phyloP scores from a whole-genome alignment of 2,797 vertebrate species.

The Vultur gryphus region DNA sequence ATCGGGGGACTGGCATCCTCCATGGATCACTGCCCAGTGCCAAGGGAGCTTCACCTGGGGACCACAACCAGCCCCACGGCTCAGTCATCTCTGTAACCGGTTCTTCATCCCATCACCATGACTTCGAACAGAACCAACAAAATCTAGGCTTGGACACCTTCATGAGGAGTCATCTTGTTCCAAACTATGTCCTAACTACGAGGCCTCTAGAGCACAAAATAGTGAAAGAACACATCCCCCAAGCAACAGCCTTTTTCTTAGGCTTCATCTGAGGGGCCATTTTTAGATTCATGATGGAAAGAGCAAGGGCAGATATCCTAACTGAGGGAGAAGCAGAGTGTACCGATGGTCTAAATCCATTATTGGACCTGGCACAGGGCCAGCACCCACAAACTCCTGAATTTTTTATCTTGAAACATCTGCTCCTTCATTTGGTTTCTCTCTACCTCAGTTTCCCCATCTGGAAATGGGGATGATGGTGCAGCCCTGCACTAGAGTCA shows the following conservation, averaged over 20 bases:
- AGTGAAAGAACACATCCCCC: not conserved
- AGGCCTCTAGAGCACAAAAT: not conserved
- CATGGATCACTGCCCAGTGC: not conserved
- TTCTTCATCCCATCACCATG: not conserved
- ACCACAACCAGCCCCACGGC: not conserved
- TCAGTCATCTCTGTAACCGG: fast-evolving
- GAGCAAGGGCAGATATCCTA: not conserved
- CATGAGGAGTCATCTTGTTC: not conserved
- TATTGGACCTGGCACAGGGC: not conserved
- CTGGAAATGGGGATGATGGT: not conserved
- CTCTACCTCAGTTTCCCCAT: slow-evolving; percentile 22
- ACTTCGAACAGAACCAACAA: not conserved
- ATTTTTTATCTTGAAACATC: not conserved
- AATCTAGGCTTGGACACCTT: not conserved
- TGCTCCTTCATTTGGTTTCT: not conserved
- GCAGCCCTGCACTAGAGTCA: not conserved
- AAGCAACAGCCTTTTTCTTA: not conserved
- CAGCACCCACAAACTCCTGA: not conserved
- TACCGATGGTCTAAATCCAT: not conserved
- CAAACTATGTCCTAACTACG: fast-evolving
- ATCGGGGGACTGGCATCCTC: not conserved
- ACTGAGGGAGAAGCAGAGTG: not conserved
- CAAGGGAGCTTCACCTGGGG: fast-evolving
- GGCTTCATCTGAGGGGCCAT: not conserved
- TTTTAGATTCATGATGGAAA: not conserved